phyloP scores from a whole-genome alignment of 2,797 vertebrate species.

The Podarcis lilfordi region DNA sequence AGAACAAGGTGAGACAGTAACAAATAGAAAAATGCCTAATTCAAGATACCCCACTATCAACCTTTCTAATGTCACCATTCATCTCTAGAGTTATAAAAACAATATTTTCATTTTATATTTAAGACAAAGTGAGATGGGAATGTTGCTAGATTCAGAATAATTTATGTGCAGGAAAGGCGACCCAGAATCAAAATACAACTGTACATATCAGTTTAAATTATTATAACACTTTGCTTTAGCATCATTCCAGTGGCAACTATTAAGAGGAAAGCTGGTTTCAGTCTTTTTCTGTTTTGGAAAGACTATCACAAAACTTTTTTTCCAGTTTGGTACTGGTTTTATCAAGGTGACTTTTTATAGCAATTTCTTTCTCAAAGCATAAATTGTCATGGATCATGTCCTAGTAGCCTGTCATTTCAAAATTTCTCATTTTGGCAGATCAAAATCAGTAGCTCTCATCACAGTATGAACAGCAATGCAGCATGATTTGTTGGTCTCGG shows the following conservation, averaged over 20 bases:
- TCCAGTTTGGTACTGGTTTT: slow-evolving; percentile 2
- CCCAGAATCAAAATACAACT: neutral
- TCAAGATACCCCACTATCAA: neutral
- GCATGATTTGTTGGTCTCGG: slow-evolving; percentile 13
- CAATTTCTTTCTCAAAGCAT: neutral
- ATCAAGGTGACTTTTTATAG: slow-evolving; percentile 3
- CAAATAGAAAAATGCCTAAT: neutral
- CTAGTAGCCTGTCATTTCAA: slow-evolving; percentile 14
- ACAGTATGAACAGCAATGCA: slow-evolving; percentile 19
- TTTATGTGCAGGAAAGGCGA: neutral
- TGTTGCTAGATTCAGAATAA: neutral
- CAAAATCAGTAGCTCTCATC: neutral
- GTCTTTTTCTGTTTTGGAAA: neutral
- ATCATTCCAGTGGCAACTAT: neutral
- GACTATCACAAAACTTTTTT: neutral
- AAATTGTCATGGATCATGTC: slow-evolving; percentile 4
- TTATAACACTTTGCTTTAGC: neutral
- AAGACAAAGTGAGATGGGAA: neutral
- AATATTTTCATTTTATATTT: neutral
- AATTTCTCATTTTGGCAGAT: slow-evolving; percentile 21
- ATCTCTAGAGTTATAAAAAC: neutral
- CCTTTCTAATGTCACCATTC: neutral
- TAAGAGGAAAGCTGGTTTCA: neutral
- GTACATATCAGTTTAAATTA: neutral
- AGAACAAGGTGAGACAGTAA: neutral